Percentiles rank a stretch among this genome's conserved stretches.
phyloP scores from a whole-genome alignment of 2,113 vertebrate species.

The Proterorhinus semilunaris region DNA sequence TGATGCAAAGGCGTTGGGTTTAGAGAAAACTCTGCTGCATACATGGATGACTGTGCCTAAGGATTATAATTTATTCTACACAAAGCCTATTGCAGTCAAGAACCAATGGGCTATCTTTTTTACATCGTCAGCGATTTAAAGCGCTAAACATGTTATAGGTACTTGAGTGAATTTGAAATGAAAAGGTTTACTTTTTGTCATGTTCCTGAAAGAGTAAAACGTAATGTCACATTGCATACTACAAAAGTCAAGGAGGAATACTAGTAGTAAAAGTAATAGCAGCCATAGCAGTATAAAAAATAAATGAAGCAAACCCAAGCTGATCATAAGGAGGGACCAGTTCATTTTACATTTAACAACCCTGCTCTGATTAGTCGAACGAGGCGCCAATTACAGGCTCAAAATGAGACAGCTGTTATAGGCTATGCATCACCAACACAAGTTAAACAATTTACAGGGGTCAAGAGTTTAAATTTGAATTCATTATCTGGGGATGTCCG shows the following conservation, averaged over 20 bases:
- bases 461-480: constrained; percentile 16
- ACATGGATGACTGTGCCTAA: neutral
- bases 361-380: constrained; percentile 19
- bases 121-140: too few relatives aligned
- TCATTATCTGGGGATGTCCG: constrained; percentile 24
- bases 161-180: too few relatives aligned
- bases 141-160: too few relatives aligned
- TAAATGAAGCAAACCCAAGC: neutral
- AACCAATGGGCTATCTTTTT: neutral
- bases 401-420: constrained; percentile 2
- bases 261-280: too few relatives aligned
- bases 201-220: neutral
- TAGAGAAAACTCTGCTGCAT: constrained; percentile 22
- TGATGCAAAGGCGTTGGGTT: constrained; percentile 48
- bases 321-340: neutral
- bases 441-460: constrained; percentile 13
- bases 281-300: neutral
- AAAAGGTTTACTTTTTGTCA: neutral
- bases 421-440: constrained; percentile 2
- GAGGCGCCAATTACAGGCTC: neutral
- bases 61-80: constrained; percentile 28
- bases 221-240: too few relatives aligned
- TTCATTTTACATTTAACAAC: neutral
- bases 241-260: too few relatives aligned
- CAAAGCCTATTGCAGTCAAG: constrained; percentile 20